Evolutionary conservation across 2,888 invertebrate genomes (phyloP), one percentile per base, ranked within the genome.

Genomic region (Acrobasis consociella): DNA sequence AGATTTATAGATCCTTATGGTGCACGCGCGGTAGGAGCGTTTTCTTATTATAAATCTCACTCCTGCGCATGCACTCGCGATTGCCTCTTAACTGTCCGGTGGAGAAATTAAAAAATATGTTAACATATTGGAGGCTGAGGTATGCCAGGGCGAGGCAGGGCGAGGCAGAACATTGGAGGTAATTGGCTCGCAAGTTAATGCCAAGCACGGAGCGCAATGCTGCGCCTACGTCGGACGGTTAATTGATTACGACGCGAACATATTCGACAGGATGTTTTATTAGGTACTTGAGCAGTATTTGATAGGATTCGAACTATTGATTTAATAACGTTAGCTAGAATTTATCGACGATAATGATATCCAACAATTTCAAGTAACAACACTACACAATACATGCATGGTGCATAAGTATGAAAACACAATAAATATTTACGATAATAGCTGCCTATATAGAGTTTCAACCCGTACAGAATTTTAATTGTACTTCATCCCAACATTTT

Each of bases 1-100:
- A 90, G 91, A 91, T 92, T 91, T 92, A 91, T 91, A 90, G 87
- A 89, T 86, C 89, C 83, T 85, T 87, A 82, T 82, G 85, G 85
- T 85, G 84, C 91, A 90, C 86, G 90, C 90, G 89, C 89, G 89
- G 91, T 92, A 91, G 90, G 89, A 91, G 89, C 90, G 85, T 86
- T 89, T 89, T 91, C 90, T 87, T 90, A 91, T 90, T 91, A 91
- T 90, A 89, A 91, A 90, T 89, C 85, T 90, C 91, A 91, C 91
- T 90, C 86, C 89, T 86, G 89, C 87, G 83, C 83, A 84, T 87
- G 85, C 80, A 81, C 82, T 89, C 74, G 84, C 87, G 76, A 86
- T 85, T 86, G 85, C 89, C 81, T 86, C 86, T 85, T 86, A 83
- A 77, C 83, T 85, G 85, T 85, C 85, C 71, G 76, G 66, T 70